A percentile compares a stretch with the other conserved stretches of the same genome.
Conservation (phyloP, 2,888 invertebrate genomes). For the Corythucha ciliata region DNA sequence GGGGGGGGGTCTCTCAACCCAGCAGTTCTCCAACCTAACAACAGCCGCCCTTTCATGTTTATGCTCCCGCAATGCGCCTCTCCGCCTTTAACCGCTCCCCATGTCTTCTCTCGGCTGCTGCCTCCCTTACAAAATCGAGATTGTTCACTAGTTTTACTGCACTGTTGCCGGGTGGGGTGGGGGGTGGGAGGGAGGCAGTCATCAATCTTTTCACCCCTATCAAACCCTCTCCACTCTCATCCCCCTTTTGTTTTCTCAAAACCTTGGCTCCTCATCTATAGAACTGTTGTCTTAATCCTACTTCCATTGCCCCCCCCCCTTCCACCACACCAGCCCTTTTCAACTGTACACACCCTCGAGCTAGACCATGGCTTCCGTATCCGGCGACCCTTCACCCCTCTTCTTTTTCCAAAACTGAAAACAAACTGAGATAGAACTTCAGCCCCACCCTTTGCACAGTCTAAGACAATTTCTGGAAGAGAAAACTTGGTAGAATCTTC, state of each 20-base stretch:
- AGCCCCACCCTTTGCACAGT: too few relatives aligned
- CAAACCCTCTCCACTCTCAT: background rate
- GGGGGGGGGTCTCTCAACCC: slow-evolving; percentile 17
- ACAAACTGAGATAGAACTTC: too few relatives aligned
- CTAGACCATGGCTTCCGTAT: background rate
- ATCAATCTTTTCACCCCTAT: slow-evolving; percentile 4
- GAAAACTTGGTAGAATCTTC: too few relatives aligned
- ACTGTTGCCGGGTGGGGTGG: background rate
- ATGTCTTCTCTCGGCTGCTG: background rate
- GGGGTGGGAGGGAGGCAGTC: slow-evolving; percentile 8
- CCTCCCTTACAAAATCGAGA: background rate
- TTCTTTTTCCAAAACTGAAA: too few relatives aligned
- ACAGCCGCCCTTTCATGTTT: slow-evolving; percentile 20
- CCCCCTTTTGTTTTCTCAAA: too few relatives aligned
- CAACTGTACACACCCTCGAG: background rate
- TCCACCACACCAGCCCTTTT: background rate
- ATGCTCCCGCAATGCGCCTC: slow-evolving; percentile 23
- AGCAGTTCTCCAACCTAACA: slow-evolving; percentile 7
- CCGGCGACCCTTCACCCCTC: too few relatives aligned
- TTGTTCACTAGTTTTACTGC: background rate
- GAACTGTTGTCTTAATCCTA: slow-evolving; percentile 22
- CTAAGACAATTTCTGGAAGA: too few relatives aligned
- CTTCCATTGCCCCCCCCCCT: slow-evolving; percentile 20
- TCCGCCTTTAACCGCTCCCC: background rate
- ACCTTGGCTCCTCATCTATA: background rate